Conservation (phyloP, 2,888 invertebrate genomes). For the Epinotia brunnichana region DNA sequence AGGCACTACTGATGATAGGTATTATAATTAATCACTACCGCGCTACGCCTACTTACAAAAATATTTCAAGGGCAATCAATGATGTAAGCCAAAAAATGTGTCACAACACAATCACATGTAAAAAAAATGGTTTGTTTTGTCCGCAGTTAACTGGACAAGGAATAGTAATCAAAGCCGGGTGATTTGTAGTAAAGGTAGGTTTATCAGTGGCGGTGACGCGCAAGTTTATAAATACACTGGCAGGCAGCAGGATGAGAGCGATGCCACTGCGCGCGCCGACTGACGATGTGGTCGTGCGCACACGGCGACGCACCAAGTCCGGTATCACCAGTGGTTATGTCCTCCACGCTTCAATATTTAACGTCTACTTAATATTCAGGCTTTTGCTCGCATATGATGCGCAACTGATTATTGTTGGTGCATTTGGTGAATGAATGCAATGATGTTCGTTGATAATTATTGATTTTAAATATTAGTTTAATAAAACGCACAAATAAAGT, state of each 20-base stretch:
- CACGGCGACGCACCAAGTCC: conserved; percentile 55
- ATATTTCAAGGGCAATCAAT: conserved; percentile 27
- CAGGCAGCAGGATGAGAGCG: conserved; percentile 78
- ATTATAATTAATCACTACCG: neutral
- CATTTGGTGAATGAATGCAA: neutral
- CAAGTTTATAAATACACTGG: conserved; percentile 75
- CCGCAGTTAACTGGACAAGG: conserved; percentile 20
- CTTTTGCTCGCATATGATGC: conserved; percentile 52
- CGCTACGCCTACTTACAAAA: conserved; percentile 34
- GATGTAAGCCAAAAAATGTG: conserved; percentile 24
- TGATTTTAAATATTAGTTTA: neutral
- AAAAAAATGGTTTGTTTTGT: conserved; percentile 5
- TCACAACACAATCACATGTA: conserved; percentile 26
- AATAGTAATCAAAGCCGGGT: conserved; percentile 33
- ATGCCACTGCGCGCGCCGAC: conserved; percentile 65
- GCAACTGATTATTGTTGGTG: conserved; percentile 18
- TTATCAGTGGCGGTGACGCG: conserved; percentile 73
- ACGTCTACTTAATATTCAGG: conserved; percentile 69
- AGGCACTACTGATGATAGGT: neutral
- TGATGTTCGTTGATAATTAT: no score
- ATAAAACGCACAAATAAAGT: neutral
- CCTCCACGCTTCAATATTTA: conserved; percentile 65
- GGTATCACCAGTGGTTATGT: conserved; percentile 63
- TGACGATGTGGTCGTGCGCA: conserved; percentile 31
- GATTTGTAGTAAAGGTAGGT: conserved; percentile 59